A percentile compares a stretch with the other conserved stretches of the same genome.
Conservation (phyloP, 2,888 invertebrate genomes). For the Thereva unica region DNA sequence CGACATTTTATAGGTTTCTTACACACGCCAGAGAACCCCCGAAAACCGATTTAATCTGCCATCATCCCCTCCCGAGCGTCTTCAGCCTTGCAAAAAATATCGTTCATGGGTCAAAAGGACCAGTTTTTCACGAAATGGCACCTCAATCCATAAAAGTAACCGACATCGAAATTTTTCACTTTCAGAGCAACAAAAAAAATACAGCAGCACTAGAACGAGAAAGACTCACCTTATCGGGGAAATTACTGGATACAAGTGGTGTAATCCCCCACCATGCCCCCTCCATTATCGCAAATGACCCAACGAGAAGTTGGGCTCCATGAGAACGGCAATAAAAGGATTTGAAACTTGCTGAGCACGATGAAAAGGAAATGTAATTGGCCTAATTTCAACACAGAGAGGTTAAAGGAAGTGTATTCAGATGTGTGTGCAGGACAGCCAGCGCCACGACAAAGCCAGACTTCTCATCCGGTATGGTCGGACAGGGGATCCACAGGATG, state of each 20-base stretch:
- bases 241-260: background rate
- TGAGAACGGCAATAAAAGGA: constrained; percentile 8
- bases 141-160: constrained; percentile 21
- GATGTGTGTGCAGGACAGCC: background rate
- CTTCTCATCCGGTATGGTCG: constrained; percentile 12
- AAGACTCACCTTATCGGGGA: constrained; percentile 15
- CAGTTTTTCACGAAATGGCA: constrained; percentile 6
- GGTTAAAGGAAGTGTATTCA: constrained; percentile 12
- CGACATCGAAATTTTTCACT: constrained; percentile 31
- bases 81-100: constrained; percentile 6
- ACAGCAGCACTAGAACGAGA: constrained; percentile 19
- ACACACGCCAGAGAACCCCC: background rate
- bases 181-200: constrained; percentile 10
- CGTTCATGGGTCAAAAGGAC: constrained; percentile 16
- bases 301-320: background rate
- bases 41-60: background rate
- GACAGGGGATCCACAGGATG: constrained; percentile 7
- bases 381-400: constrained; percentile 21
- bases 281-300: background rate
- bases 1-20: constrained; percentile 24
- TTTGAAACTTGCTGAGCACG: constrained; percentile 20
- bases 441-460: constrained; percentile 8
- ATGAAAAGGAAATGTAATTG: constrained; percentile 18
- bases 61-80: constrained; percentile 2
- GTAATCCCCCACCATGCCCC: constrained; percentile 9